A percentile compares a stretch with the other conserved stretches of the same genome.
phyloP scores from a whole-genome alignment of 2,797 vertebrate genomes.

The Netta rufina region DNA sequence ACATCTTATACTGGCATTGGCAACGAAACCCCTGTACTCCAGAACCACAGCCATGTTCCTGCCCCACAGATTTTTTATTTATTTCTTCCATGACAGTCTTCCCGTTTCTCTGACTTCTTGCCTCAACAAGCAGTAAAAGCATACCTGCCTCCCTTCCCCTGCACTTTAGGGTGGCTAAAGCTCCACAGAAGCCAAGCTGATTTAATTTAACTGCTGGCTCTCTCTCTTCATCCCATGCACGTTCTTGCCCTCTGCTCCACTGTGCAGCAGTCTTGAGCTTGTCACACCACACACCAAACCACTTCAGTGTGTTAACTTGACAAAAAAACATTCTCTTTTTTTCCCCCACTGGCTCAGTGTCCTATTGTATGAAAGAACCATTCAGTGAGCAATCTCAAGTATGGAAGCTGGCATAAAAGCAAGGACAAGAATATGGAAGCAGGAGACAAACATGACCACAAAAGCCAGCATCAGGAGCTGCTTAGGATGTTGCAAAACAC shows the following conservation, averaged over 20 bases:
- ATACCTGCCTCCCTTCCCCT: constrained; percentile 22
- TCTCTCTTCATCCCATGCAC: constrained; percentile 26
- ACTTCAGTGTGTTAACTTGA: not conserved
- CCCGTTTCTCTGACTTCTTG: not conserved
- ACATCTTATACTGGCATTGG: not conserved
- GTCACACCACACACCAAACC: not conserved
- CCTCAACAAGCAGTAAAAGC: not conserved
- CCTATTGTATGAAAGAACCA: not conserved
- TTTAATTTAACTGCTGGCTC: constrained; percentile 14
- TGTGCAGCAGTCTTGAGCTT: not conserved
- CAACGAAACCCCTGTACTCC: not conserved
- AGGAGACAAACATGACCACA: not conserved
- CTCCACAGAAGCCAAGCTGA: not conserved
- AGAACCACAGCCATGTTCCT: not conserved
- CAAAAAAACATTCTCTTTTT: not conserved
- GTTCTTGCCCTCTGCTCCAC: constrained; percentile 27
- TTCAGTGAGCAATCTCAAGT: not conserved
- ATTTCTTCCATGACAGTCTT: not conserved
- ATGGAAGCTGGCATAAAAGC: not conserved
- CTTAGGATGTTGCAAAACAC: not conserved
- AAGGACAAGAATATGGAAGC: not conserved
- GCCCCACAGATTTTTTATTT: not conserved
- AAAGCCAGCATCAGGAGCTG: not conserved
- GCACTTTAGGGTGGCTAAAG: not conserved
- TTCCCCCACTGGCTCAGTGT: not conserved